phyloP scores from a whole-genome alignment of 2,888 invertebrate species.

The Sesia bembeciformis region DNA sequence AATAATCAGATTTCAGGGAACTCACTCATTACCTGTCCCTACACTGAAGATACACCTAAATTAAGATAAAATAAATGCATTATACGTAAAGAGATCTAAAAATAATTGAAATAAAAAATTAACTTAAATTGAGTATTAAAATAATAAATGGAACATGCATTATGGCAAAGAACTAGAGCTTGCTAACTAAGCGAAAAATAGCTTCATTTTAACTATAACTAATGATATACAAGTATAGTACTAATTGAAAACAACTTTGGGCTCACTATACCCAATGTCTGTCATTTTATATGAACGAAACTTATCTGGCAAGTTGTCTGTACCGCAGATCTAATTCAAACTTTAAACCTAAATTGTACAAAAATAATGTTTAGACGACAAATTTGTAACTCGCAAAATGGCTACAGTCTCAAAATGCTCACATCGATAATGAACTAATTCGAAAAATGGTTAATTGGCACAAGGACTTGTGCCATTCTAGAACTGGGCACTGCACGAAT shows the following conservation, averaged over 20 bases:
- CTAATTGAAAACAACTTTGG: background rate
- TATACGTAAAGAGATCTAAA: constrained; percentile 71
- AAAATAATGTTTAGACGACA: no score
- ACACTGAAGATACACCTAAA: background rate
- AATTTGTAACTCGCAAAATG: no score
- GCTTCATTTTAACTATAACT: constrained; percentile 61
- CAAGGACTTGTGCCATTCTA: no score
- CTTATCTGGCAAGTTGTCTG: background rate
- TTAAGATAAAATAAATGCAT: constrained; percentile 68
- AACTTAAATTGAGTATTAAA: constrained; percentile 71
- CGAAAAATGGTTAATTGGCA: no score
- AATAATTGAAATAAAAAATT: constrained; percentile 64
- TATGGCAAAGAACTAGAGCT: constrained; percentile 73
- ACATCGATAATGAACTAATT: no score
- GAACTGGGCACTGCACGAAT: no score
- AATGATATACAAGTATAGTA: constrained; percentile 30
- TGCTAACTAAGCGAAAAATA: constrained; percentile 69
- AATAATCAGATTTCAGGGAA: no score
- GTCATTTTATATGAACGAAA: background rate
- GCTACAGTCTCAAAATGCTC: no score
- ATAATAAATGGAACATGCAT: constrained; percentile 73
- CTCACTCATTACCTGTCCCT: no score
- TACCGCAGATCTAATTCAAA: background rate
- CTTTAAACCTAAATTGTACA: no score
- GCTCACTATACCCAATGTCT: background rate